A percentile compares a stretch with the other conserved stretches of the same genome.
Evolutionary conservation across 1,140 invertebrate species (phyloP).

Genomic region (Drosophila setifemur): DNA sequence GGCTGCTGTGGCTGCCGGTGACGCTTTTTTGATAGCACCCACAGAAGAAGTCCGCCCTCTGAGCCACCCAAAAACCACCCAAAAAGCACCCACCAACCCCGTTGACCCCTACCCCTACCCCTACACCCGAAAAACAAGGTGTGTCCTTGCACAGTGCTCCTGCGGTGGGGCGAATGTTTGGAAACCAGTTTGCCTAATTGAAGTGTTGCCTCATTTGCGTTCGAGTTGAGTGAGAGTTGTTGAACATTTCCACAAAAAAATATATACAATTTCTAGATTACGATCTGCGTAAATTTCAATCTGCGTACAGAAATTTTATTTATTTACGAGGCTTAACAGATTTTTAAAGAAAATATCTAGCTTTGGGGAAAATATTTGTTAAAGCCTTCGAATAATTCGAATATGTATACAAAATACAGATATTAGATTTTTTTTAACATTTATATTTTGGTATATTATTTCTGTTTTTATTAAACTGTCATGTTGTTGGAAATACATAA

Average conservation of each 20-base stretch:
- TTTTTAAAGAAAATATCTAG: no score
- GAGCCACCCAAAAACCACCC: background rate
- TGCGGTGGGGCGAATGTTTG: background rate
- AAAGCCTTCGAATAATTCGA: no score
- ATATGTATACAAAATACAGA: no score
- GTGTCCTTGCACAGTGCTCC: constrained; percentile 31
- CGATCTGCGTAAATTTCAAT: background rate
- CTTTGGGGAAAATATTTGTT: no score
- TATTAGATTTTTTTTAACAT: no score
- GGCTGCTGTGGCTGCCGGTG: constrained; percentile 45
- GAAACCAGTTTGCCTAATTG: constrained; percentile 7
- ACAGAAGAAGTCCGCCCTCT: no score
- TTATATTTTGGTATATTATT: no score
- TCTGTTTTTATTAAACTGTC: no score
- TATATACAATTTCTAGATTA: background rate
- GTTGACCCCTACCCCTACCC: background rate
- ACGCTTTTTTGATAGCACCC: constrained; percentile 64
- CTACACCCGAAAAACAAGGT: constrained; percentile 34
- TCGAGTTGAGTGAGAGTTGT: background rate
- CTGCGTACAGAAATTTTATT: background rate
- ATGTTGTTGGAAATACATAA: no score
- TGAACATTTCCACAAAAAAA: background rate
- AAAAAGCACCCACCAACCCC: background rate
- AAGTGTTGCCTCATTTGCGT: constrained; percentile 15
- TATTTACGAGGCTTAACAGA: no score